These are phyloP conservation scores for Aythya fuligula DNA, from an alignment of 2,797 vertebrate species.

Conservation along the genomic window DNA sequence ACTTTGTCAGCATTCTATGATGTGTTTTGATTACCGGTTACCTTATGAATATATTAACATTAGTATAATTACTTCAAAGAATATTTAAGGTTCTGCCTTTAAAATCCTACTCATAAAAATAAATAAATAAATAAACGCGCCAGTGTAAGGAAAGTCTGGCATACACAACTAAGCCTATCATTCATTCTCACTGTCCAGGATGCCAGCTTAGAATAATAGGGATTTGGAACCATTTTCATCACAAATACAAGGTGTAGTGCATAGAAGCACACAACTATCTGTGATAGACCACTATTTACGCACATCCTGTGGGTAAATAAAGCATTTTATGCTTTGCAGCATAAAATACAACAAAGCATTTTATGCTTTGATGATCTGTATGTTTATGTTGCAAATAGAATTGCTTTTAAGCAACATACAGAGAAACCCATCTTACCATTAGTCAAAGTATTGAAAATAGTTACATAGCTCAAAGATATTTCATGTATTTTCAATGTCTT, in stretches of 20 bases:
- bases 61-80: background rate
- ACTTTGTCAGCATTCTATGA: background rate
- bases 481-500: background rate
- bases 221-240: background rate
- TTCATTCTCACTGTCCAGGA: background rate
- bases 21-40: background rate
- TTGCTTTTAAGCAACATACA: background rate
- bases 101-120: background rate
- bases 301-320: too few relatives aligned
- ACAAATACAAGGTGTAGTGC: background rate
- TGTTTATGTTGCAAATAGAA: background rate
- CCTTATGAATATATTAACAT: background rate
- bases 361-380: background rate
- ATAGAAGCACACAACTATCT: accelerated
- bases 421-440: background rate
- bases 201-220: background rate
- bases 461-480: background rate
- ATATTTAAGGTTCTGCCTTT: background rate
- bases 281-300: too few relatives aligned
- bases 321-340: too few relatives aligned
- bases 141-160: background rate
- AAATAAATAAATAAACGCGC: background rate
- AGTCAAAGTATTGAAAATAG: background rate
- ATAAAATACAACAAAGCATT: too few relatives aligned
- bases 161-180: background rate